A percentile compares a stretch with the other conserved stretches of the same genome.
phyloP scores from a whole-genome alignment of 2,797 vertebrate species.

The Diplodus puntazzo region DNA sequence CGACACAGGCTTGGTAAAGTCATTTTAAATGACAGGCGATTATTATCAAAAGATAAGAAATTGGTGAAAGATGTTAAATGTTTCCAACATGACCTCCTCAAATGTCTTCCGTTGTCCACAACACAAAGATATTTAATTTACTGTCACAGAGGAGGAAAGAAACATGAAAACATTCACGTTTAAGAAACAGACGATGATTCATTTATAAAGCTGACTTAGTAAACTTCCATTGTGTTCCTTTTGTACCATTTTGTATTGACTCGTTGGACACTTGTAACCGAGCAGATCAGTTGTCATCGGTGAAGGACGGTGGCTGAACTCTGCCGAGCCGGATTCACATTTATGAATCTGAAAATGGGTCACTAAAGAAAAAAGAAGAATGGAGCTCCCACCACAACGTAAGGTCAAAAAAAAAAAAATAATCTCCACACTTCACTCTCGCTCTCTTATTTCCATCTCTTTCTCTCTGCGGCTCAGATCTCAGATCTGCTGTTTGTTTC shows the following conservation, averaged over 20 bases:
- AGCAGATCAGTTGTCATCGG: neutral
- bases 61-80: too few relatives aligned
- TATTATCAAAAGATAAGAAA: too few relatives aligned
- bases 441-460: conserved; percentile 42
- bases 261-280: neutral
- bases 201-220: too few relatives aligned
- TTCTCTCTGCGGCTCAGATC: conserved; percentile 62
- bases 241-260: neutral
- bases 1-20: too few relatives aligned
- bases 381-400: neutral
- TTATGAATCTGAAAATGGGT: neutral
- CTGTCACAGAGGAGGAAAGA: too few relatives aligned
- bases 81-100: too few relatives aligned
- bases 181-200: neutral
- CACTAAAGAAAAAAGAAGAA: neutral
- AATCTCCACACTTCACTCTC: conserved; percentile 8
- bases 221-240: neutral
- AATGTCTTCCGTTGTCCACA: too few relatives aligned
- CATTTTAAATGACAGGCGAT: too few relatives aligned
- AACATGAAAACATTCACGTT: neutral
- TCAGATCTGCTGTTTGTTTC: conserved; percentile 70
- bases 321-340: neutral
- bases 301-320: neutral
- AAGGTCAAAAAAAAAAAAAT: conserved; percentile 2
- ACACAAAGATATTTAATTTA: too few relatives aligned